phyloP scores from a whole-genome alignment of 2,113 vertebrate species.

The Chloebia gouldiae region DNA sequence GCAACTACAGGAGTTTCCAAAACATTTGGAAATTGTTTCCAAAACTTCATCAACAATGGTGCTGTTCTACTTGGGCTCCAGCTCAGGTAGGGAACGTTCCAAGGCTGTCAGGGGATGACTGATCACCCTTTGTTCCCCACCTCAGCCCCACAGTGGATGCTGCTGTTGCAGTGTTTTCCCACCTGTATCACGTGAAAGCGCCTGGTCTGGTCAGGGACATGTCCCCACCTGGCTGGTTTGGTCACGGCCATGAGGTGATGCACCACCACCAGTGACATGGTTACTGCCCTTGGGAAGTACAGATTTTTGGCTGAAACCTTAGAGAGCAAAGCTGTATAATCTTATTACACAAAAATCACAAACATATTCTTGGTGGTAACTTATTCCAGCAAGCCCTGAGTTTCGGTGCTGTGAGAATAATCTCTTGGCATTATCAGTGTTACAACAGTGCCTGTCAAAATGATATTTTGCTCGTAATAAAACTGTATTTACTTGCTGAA shows the following conservation, averaged over 20 bases:
- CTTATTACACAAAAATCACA: not conserved
- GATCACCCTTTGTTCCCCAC: not conserved
- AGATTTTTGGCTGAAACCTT: not conserved
- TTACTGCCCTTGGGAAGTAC: not conserved
- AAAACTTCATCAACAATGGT: not conserved
- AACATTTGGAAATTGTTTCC: not conserved
- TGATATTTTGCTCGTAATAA: not conserved
- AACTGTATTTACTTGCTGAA: not conserved
- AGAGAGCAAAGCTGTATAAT: not conserved
- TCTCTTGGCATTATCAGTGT: not conserved
- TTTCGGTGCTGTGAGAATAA: not conserved
- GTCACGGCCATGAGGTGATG: not conserved
- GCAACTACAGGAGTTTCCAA: not conserved
- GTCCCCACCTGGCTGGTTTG: accelerated
- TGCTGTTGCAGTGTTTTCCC: not conserved
- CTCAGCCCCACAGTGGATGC: accelerated
- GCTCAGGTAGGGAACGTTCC: not conserved
- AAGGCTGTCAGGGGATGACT: not conserved
- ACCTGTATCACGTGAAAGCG: not conserved
- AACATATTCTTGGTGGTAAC: not conserved
- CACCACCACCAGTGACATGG: too few relatives aligned
- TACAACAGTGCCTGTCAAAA: not conserved
- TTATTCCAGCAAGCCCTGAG: not conserved
- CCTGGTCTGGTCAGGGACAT: accelerated
- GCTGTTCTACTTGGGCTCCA: not conserved